These are phyloP conservation scores for Dendropsophus ebraccatus DNA, from an alignment of 2,113 vertebrate genomes.

Conservation along the genomic window DNA sequence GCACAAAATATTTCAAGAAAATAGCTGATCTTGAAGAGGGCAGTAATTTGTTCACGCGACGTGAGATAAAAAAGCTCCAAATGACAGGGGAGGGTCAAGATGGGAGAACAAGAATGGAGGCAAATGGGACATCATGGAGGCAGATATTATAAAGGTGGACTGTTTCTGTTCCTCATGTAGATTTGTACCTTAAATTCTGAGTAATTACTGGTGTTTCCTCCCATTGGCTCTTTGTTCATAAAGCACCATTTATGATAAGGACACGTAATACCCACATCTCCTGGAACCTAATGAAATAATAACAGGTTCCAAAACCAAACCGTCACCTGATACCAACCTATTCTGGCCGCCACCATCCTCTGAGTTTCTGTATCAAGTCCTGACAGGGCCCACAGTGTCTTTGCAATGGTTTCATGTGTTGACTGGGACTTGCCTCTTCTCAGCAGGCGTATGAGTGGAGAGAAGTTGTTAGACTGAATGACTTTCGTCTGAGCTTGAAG, in stretches of 20 bases:
- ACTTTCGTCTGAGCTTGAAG: slow-evolving; percentile 13
- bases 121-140: too few species aligned
- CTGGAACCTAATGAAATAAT: not conserved
- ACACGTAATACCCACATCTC: not conserved
- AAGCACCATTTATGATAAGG: not conserved
- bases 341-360: slow-evolving; percentile 42
- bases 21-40: too few species aligned
- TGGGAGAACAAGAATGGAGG: too few species aligned
- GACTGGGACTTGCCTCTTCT: slow-evolving; percentile 25
- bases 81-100: too few species aligned
- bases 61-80: too few species aligned
- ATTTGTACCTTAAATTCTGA: not conserved
- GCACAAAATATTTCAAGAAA: too few species aligned
- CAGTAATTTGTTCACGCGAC: too few species aligned
- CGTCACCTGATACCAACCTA: slow-evolving; percentile 37
- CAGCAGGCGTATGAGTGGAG: slow-evolving; percentile 40
- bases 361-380: slow-evolving; percentile 39
- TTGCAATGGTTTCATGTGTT: slow-evolving; percentile 3
- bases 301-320: not conserved
- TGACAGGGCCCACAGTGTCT: slow-evolving; percentile 35
- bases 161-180: not conserved
- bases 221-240: not conserved
- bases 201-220: not conserved
- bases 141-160: too few species aligned
- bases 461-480: not conserved